Base-by-base conservation (phyloP, 2,888 invertebrate species). In the Chrysolina oricalcia region DNA sequence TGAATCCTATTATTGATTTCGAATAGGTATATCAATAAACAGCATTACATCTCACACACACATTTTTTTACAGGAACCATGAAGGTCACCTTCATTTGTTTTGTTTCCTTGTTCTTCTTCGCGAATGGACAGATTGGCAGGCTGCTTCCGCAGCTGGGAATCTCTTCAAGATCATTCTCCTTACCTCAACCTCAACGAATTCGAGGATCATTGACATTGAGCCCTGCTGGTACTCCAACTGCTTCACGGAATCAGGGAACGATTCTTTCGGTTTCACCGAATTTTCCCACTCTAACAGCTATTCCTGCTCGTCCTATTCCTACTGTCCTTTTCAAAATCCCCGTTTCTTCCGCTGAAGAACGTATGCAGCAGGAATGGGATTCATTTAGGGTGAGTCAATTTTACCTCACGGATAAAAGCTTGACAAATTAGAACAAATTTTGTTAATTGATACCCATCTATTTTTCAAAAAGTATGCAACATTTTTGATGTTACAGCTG, bases 41-140 rank as follows among this genome's bases (percentile, higher is more conserved):
- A 41, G n/a, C 11, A n/a, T n/a, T n/a, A n/a, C n/a, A n/a, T 11
- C 23, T 35, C 64, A 9, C 10, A 13, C 19, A 17, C 19, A 5
- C 19, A 65, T 23, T 56, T 13, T 56, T 70, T 62, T n/a, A 15
- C n/a, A 66, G 72, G 43, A 67, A 35, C 1, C 23, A 72, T 72
- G 72, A 72, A 67, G 27, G 6, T 40, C 9, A 21, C 35, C 40
- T 35, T 62, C 5, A 62, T 67, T 59, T 41, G 48, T n/a, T 46
- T 72, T 11, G 35, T 19, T 13, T 53, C 53, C 13, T 21, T 53
- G 21, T 53, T 53, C 21, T 9, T 53, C 19, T 11, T 53, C 13
- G 53, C 23, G 11, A 10, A 53, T 13, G 53, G 53, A 21, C 53
- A 53, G 21, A 11, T 21, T 13, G 53, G 53, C 2, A 21, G 53